Evolutionary conservation across 2,888 invertebrate species (phyloP).

Genomic region (Athalia circularis): DNA sequence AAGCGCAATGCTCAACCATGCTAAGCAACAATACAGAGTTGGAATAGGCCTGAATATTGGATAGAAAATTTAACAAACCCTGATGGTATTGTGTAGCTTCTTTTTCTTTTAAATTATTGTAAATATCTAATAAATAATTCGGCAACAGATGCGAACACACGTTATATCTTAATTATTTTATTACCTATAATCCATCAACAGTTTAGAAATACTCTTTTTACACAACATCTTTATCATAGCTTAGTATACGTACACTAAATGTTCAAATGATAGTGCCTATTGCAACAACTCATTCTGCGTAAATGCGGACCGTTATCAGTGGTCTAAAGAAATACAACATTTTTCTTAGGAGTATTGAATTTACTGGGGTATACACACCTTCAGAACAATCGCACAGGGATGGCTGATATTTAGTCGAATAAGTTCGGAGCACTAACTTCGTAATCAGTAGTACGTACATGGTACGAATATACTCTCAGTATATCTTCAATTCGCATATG

Average conservation of each 20-base stretch:
- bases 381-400: conserved; percentile 14
- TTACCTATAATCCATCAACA: conserved; percentile 39
- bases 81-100: not conserved
- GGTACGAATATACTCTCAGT: conserved; percentile 24
- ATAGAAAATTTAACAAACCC: conserved; percentile 52
- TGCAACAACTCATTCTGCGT: conserved; percentile 11
- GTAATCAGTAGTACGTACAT: not conserved
- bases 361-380: conserved; percentile 8
- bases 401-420: not conserved
- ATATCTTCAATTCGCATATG: not conserved
- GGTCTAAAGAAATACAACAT: not conserved
- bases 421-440: not conserved
- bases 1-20: conserved; percentile 80
- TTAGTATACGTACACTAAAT: conserved; percentile 27
- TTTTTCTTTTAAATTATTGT: conserved; percentile 29
- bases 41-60: conserved; percentile 81
- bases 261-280: conserved; percentile 23
- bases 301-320: not conserved
- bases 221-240: conserved; percentile 27
- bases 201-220: conserved; percentile 43
- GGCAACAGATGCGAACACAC: not conserved
- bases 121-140: conserved; percentile 26
- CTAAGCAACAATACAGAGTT: conserved; percentile 78
- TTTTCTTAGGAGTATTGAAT: not conserved
- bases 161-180: conserved; percentile 9